phyloP scores from a whole-genome alignment of 2,113 vertebrate species.

The Prunella fulvescens region DNA sequence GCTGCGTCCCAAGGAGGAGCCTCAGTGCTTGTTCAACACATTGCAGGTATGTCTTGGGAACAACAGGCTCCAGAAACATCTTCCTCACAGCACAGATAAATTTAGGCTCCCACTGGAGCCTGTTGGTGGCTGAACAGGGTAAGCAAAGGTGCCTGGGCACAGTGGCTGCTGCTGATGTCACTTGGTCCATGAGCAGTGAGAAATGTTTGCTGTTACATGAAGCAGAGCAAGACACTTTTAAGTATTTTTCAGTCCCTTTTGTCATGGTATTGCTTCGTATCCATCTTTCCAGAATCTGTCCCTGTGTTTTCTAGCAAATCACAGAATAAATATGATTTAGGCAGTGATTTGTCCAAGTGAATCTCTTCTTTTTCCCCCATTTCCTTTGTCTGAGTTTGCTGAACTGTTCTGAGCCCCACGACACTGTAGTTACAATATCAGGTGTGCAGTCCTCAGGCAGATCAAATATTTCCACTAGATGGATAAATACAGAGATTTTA shows the following conservation, averaged over 20 bases:
- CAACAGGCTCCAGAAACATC: background rate
- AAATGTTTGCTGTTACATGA: background rate
- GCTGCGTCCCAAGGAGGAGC: background rate
- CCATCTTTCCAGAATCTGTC: background rate
- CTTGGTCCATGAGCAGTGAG: background rate
- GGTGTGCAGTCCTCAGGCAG: background rate
- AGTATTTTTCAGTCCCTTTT: background rate
- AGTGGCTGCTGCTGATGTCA: background rate
- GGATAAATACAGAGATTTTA: background rate
- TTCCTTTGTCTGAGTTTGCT: background rate
- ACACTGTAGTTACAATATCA: background rate
- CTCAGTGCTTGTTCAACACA: accelerated
- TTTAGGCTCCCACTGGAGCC: background rate
- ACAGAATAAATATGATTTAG: background rate
- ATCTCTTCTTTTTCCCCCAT: background rate
- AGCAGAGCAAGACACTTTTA: background rate
- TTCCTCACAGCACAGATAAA: background rate
- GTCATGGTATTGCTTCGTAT: background rate
- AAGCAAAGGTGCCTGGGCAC: background rate
- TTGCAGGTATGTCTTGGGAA: background rate
- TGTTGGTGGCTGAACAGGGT: background rate
- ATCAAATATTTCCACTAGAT: background rate
- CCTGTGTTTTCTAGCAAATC: background rate
- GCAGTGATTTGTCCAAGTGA: background rate
- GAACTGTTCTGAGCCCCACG: background rate